These are phyloP conservation scores for Hapalemur alaotrensis DNA, from an alignment of 2,797 vertebrate genomes.

Conservation along the genomic window DNA sequence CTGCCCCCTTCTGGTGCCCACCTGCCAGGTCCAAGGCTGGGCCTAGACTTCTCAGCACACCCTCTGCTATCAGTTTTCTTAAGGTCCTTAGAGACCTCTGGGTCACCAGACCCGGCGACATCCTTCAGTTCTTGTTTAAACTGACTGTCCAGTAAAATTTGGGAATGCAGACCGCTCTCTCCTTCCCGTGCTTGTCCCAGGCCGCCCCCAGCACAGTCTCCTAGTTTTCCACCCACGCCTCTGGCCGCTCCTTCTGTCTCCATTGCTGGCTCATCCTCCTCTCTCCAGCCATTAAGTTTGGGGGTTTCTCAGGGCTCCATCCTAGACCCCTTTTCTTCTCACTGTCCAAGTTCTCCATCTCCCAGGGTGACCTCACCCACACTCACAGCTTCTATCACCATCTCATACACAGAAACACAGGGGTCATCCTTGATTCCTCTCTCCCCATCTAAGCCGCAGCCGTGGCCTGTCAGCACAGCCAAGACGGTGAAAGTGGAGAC, in stretches of 20 bases:
- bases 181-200: neutral
- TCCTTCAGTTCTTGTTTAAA: neutral
- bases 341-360: neutral
- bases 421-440: too few relatives aligned
- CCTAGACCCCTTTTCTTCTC: neutral
- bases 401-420: neutral
- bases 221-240: neutral
- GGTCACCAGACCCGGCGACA: neutral
- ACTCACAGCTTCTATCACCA: neutral
- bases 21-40: neutral
- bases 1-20: neutral
- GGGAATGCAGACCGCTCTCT: neutral
- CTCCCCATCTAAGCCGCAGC: neutral
- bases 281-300: neutral
- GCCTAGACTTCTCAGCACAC: neutral
- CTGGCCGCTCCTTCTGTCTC: neutral
- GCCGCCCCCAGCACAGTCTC: neutral
- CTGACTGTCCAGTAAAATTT: neutral
- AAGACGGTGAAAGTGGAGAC: neutral
- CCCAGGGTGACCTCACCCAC: neutral
- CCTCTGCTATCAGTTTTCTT: neutral
- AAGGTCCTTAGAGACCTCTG: neutral
- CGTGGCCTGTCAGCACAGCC: accelerated
- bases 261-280: neutral
- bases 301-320: neutral